Base-by-base conservation (phyloP, 2,797 vertebrate genomes). In the Australoheros facetus region DNA sequence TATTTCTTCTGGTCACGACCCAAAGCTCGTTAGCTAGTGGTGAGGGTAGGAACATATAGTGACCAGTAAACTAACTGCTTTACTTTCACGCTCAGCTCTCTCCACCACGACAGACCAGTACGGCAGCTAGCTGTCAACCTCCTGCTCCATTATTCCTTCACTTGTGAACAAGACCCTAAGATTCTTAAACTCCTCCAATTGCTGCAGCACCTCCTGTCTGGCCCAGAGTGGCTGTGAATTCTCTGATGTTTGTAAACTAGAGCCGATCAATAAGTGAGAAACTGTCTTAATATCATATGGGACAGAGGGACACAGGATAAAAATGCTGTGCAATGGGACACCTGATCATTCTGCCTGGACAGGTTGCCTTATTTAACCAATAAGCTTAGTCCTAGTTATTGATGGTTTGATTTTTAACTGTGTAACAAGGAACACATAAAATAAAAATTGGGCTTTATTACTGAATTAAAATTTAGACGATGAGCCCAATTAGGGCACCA, bases 61-160 rank as follows among this genome's bases (percentile, higher is more conserved):
- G 23, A 66, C 39, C 16, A 48, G 39, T 48, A 66, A 66, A 28
- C 14, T 28, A 39, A 66, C 23, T 48, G 62, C 23, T 66, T 66
- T 37, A 0, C 60, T 64, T 45, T 64, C 39, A 16, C 23, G 17
- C 62, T 45, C 39, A 26, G 23, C 14, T 64, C 37, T 64, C 37
- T 45, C 39, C 17, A 45, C 39, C 37, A n/a, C 1, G 48, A 0
- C 39, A 39, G 37, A 4, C 30, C 4, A 5, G 42, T 45, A 45
- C 42, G 4, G 13, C 42, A 4, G 42, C 13, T 45, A 12, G 4
- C 42, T 45, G 42, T 45, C 42, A 16, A 0, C 26, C 1, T 48
- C 42, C 42, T 45, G 5, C 19, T 48, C 42, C 62, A 48, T 23
- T 48, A 28, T 17, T 28, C 23, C 62, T 26, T 30, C 9, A 48